Evolutionary conservation across 2,113 vertebrate species (phyloP).

Genomic region (Grammomys surdaster): DNA sequence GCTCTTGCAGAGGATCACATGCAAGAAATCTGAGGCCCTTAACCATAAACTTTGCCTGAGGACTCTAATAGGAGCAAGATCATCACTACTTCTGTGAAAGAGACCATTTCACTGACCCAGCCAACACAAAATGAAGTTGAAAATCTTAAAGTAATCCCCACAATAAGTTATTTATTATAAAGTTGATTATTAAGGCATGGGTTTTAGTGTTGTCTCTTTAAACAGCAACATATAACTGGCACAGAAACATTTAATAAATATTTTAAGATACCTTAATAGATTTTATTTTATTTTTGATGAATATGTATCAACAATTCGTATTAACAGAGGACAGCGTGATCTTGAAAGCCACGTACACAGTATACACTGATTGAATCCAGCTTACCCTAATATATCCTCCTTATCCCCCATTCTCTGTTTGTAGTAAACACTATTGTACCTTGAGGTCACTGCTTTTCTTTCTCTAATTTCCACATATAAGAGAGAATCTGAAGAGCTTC

Average conservation of each 20-base stretch:
- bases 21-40: neutral
- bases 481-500: neutral
- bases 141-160: neutral
- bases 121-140: neutral
- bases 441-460: neutral
- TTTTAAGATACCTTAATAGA: neutral
- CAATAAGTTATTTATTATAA: neutral
- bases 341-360: neutral
- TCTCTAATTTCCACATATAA: neutral
- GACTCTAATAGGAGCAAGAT: neutral
- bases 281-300: neutral
- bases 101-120: neutral
- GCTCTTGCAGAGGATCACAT: neutral
- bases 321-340: neutral
- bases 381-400: neutral
- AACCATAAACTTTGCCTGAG: neutral
- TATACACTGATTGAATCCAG: neutral
- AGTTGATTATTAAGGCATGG: neutral
- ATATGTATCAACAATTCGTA: neutral
- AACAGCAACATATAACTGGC: neutral
- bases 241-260: neutral
- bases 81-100: neutral
- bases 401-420: neutral
- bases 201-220: neutral
- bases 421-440: neutral